Percentiles rank a stretch among this genome's conserved stretches.
These are phyloP conservation scores for Exephanes ischioxanthus DNA, from an alignment of 2,888 invertebrate species.

Conservation along the genomic window DNA sequence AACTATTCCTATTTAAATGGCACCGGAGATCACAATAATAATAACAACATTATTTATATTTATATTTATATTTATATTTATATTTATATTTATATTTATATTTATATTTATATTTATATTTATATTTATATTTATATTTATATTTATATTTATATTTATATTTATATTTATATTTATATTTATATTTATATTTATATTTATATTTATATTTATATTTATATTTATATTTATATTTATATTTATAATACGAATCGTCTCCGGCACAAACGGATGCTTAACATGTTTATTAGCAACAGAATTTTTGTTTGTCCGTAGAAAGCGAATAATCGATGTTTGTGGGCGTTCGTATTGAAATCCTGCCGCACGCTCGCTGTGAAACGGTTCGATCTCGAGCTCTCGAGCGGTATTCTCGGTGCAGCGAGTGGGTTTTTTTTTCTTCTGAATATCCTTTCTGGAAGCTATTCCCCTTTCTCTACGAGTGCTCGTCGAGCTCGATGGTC, in stretches of 20 bases:
- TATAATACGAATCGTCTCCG: too few species aligned
- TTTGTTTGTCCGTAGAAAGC: neutral
- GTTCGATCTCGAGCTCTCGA: neutral
- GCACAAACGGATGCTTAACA: too few species aligned
- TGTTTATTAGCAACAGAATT: neutral
- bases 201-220: too few species aligned
- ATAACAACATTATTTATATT: neutral
- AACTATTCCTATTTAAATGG: neutral
- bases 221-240: too few species aligned
- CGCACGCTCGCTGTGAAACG: neutral
- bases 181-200: too few species aligned
- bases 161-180: too few species aligned
- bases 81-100: too few species aligned
- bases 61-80: too few species aligned
- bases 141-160: too few species aligned
- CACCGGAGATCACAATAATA: neutral
- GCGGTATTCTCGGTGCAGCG: slow-evolving; percentile 4
- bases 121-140: too few species aligned
- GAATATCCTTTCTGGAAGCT: neutral
- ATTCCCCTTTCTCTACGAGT: neutral
- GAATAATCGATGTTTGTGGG: neutral
- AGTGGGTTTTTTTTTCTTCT: neutral
- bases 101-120: too few species aligned
- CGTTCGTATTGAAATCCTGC: slow-evolving; percentile 1
- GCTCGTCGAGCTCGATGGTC: slow-evolving; percentile 23